These are phyloP conservation scores for Mesitornis unicolor DNA, from an alignment of 2,113 vertebrate genomes.

Conservation along the genomic window DNA sequence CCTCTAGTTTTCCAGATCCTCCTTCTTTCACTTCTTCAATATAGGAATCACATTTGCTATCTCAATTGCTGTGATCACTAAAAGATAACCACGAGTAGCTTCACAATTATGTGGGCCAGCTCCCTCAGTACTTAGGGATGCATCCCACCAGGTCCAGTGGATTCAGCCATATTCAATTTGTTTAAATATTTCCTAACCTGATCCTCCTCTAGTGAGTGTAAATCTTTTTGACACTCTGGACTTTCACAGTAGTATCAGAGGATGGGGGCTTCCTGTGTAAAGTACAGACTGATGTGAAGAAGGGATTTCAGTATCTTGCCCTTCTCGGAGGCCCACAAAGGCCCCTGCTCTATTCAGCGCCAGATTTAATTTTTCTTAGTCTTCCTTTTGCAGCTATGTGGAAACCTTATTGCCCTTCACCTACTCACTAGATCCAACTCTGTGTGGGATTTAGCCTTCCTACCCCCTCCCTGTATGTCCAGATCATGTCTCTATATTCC, in stretches of 20 bases:
- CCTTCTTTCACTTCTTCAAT: neutral
- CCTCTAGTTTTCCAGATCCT: neutral
- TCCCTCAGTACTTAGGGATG: neutral
- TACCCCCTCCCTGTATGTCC: neutral
- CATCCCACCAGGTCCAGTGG: neutral
- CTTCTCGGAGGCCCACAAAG: neutral
- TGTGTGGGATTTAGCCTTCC: neutral
- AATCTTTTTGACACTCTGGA: neutral
- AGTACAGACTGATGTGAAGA: neutral
- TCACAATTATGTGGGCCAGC: neutral
- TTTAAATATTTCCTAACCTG: neutral
- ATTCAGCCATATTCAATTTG: neutral
- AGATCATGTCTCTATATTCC: neutral
- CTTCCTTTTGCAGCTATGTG: neutral
- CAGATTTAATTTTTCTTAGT: neutral
- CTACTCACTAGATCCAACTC: neutral
- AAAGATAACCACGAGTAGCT: neutral
- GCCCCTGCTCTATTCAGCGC: neutral
- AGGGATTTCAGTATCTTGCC: neutral
- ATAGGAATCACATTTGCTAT: neutral
- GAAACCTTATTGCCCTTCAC: neutral
- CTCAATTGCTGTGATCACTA: neutral
- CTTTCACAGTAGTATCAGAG: neutral
- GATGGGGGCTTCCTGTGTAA: neutral
- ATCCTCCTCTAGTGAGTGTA: neutral